phyloP scores from a whole-genome alignment of 2,113 vertebrate genomes.

The Alectura lathami region DNA sequence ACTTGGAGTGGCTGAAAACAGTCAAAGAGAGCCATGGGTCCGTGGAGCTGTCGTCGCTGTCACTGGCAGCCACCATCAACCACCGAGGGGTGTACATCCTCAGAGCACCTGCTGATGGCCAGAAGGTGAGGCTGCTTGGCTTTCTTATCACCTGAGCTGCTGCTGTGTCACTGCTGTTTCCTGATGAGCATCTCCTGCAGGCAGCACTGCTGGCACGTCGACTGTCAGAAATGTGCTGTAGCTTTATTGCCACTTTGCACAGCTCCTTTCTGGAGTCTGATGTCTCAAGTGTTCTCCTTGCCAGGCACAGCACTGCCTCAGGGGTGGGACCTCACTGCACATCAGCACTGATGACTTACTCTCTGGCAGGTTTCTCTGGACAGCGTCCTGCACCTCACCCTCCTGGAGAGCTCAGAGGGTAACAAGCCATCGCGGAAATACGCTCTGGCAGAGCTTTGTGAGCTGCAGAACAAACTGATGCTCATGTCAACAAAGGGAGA shows the following conservation, averaged over 20 bases:
- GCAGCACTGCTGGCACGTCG: accelerated
- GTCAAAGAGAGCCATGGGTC: conserved; percentile 97
- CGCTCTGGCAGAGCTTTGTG: conserved; percentile 86
- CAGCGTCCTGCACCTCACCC: conserved; percentile 76
- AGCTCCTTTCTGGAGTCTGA: not conserved
- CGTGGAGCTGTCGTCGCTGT: conserved; percentile 92
- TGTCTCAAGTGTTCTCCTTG: not conserved
- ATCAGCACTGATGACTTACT: accelerated
- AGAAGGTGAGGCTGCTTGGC: conserved; percentile 61
- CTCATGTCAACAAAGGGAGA: conserved; percentile 95
- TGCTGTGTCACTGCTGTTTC: not conserved
- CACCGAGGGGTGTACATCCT: conserved; percentile 87
- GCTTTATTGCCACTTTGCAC: not conserved
- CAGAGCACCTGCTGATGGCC: conserved; percentile 74
- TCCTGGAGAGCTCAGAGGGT: conserved; percentile 75
- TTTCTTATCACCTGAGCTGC: not conserved
- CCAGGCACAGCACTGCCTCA: accelerated
- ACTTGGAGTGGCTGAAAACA: conserved; percentile 91
- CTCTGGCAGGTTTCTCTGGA: conserved; percentile 83
- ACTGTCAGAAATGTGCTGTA: not conserved
- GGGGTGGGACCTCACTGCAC: not conserved
- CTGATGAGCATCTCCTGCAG: not conserved
- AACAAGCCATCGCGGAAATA: conserved; percentile 65
- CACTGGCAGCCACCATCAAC: conserved; percentile 92
- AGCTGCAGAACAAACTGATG: conserved; percentile 96